These are phyloP conservation scores for Andrena praecox DNA, from an alignment of 2,888 invertebrate genomes.

Conservation along the genomic window DNA sequence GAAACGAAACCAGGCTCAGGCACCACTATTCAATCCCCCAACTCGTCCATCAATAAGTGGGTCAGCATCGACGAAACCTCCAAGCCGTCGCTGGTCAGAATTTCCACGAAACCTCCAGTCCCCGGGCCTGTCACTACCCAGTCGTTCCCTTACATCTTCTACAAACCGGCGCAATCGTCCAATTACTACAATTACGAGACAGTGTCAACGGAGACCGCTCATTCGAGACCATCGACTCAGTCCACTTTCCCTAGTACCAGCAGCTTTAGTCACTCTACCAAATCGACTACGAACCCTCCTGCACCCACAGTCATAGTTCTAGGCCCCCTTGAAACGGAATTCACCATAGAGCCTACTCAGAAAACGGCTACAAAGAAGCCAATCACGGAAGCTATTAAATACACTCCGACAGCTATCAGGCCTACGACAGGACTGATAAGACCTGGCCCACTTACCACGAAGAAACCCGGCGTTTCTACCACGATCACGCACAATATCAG, in stretches of 20 bases:
- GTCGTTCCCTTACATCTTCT: slow-evolving; percentile 78
- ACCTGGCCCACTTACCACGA: slow-evolving; percentile 73
- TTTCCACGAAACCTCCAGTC: slow-evolving; percentile 65
- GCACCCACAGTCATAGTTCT: slow-evolving; percentile 88
- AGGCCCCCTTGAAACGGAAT: slow-evolving; percentile 84
- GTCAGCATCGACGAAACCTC: slow-evolving; percentile 80
- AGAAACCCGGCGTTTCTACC: slow-evolving; percentile 78
- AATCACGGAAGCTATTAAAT: slow-evolving; percentile 10
- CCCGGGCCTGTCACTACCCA: slow-evolving; percentile 69
- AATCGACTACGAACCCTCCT: slow-evolving; percentile 84
- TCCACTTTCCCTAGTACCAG: slow-evolving; percentile 74
- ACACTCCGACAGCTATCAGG: slow-evolving; percentile 22
- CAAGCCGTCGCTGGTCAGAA: slow-evolving; percentile 78
- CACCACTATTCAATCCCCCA: slow-evolving; percentile 69
- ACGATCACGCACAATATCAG: slow-evolving; percentile 83
- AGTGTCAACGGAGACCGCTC: slow-evolving; percentile 57
- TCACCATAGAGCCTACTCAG: slow-evolving; percentile 79
- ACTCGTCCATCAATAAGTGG: slow-evolving; percentile 80
- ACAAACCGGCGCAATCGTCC: slow-evolving; percentile 76
- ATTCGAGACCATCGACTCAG: slow-evolving; percentile 73
- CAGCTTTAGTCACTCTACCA: slow-evolving; percentile 73
- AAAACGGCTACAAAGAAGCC: slow-evolving; percentile 75
- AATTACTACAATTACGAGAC: slow-evolving; percentile 81
- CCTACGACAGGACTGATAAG: slow-evolving; percentile 46
- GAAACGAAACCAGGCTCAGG: slow-evolving; percentile 79